Evolutionary conservation across 35 echinoderm and acorn worm species (phyloP), one percentile per base, ranked within the genome.

Genomic region (Stichopus chloronotus): DNA sequence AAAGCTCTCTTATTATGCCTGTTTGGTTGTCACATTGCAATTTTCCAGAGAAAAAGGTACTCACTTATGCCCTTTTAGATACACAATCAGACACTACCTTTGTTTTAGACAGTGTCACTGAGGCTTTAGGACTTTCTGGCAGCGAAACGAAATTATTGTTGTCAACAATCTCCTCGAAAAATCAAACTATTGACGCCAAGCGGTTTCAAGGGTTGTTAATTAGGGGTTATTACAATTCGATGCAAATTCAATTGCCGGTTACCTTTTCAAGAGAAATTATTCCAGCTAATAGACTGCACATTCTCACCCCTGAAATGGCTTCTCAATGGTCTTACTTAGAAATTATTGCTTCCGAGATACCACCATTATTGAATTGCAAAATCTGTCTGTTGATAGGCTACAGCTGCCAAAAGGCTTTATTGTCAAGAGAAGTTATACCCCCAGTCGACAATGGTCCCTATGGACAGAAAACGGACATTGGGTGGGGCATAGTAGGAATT

Each of bases 61-160:
- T 97, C 0, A 84, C 82, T 0, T 96, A 96, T 71, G 95, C 95
- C 55, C 71, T 96, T 9, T 58, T 94, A n/a, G 91, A 94, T 68
- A 92, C 93, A 56, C 95, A 96, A 52, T 94, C 90, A 2, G 95
- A 96, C 63, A 94, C 93, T 4, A 94, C 93, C 3, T 94, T 97
- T 76, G 80, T 97, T n/a, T 79, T 94, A n/a, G n/a, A n/a, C n/a
- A n/a, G n/a, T n/a, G n/a, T n/a, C n/a, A n/a, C n/a, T n/a, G n/a
- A n/a, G n/a, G n/a, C n/a, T n/a, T n/a, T n/a, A n/a, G n/a, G n/a
- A n/a, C n/a, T n/a, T n/a, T n/a, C n/a, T n/a, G n/a, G n/a, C n/a
- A n/a, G n/a, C n/a, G n/a, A n/a, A n/a, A n/a, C n/a, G n/a, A n/a
- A n/a, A n/a, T n/a, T n/a, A n/a, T n/a, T n/a, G n/a, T n/a, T n/a